These are phyloP conservation scores for Eptatretus atami DNA, from an alignment of 2,797 vertebrate species.

Conservation along the genomic window DNA sequence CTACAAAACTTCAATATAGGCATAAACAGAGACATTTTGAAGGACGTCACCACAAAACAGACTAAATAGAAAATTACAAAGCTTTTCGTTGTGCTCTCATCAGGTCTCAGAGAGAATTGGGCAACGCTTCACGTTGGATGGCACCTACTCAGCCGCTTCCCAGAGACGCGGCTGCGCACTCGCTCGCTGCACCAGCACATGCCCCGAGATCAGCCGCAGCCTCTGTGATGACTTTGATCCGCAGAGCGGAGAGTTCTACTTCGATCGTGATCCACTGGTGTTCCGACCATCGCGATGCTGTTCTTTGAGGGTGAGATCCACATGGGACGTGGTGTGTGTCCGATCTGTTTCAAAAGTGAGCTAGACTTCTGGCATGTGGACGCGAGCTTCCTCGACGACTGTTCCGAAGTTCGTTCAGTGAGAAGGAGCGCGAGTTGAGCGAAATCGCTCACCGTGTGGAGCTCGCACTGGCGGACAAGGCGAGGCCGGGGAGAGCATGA, in stretches of 20 bases:
- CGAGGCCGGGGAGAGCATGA: constrained; percentile 17
- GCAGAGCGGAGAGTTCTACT: constrained; percentile 58
- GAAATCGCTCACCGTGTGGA: constrained; percentile 63
- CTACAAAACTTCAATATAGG: no score
- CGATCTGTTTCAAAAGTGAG: constrained; percentile 77
- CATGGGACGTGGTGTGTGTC: constrained; percentile 74
- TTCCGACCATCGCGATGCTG: constrained; percentile 70
- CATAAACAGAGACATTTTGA: no score
- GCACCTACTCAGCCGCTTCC: neutral
- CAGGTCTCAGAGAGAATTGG: no score
- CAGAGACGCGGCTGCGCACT: constrained; percentile 1
- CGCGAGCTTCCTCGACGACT: constrained; percentile 47
- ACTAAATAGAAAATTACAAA: no score
- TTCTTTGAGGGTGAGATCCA: constrained; percentile 80
- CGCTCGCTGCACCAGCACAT: neutral
- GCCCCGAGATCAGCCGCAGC: neutral
- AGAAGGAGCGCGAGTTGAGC: constrained; percentile 59
- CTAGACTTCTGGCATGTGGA: constrained; percentile 98
- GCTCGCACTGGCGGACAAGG: constrained; percentile 38
- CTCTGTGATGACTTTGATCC: constrained; percentile 69
- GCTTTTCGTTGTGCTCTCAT: no score
- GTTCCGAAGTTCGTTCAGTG: constrained; percentile 48
- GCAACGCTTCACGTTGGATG: neutral
- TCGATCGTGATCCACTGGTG: constrained; percentile 69
- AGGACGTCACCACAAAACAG: no score